Evolutionary conservation across 2,797 vertebrate species (phyloP).

Genomic region (Phrynocephalus guinanensis): DNA sequence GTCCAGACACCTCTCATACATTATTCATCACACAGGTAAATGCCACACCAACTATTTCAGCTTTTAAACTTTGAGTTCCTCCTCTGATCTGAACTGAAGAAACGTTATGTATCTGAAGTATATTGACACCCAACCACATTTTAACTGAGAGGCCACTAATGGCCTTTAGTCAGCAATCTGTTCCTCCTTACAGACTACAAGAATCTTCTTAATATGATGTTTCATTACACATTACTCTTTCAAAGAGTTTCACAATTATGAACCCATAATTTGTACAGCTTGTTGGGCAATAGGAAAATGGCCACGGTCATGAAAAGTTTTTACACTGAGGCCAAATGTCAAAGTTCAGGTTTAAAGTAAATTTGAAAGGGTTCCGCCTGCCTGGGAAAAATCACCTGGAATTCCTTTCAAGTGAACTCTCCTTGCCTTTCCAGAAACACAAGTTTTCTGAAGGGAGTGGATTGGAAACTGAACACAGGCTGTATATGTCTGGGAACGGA

Average conservation of each 20-base stretch:
- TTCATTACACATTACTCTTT: background rate
- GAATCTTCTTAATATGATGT: background rate
- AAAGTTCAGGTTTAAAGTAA: background rate
- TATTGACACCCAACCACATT: background rate
- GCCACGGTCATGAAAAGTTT: background rate
- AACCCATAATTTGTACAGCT: background rate
- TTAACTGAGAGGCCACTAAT: background rate
- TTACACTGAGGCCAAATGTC: background rate
- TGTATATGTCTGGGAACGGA: background rate
- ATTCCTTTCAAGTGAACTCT: background rate
- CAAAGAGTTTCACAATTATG: background rate
- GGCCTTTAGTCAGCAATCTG: background rate
- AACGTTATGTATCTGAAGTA: no score
- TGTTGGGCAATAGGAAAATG: background rate
- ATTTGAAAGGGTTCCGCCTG: background rate
- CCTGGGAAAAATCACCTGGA: background rate
- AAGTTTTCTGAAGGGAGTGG: background rate
- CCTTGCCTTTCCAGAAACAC: conserved; percentile 17
- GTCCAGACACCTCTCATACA: no score
- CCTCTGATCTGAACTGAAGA: no score
- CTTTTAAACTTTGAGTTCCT: background rate
- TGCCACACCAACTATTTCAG: background rate
- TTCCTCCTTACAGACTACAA: background rate
- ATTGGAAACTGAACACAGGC: background rate
- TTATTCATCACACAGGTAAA: no score